Conservation (phyloP, 2,113 vertebrate genomes). For the Cynoglossus semilaevis region DNA sequence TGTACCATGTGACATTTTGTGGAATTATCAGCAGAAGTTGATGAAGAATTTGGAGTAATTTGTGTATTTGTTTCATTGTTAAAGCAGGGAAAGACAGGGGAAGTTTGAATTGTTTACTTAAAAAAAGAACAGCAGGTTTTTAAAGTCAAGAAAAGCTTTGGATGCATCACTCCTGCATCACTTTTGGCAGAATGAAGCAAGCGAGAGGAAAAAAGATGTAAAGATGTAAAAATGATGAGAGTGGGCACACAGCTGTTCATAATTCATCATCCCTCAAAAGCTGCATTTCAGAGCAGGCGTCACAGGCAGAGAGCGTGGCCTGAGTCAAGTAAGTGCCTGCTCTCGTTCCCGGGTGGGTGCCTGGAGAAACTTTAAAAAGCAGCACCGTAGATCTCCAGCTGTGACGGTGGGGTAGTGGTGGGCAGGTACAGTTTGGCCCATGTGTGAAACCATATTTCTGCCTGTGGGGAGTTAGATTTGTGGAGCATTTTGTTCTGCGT, state of each 20-base stretch:
- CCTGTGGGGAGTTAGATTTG: constrained; percentile 1
- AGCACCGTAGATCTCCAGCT: constrained; percentile 13
- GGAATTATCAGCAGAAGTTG: no score
- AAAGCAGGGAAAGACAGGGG: no score
- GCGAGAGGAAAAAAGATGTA: constrained; percentile 50
- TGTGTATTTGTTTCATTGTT: no score
- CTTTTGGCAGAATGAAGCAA: constrained; percentile 35
- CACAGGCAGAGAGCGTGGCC: constrained; percentile 34
- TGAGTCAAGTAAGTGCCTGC: constrained; percentile 27
- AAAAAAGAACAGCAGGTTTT: no score
- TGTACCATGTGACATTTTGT: no score
- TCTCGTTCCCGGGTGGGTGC: constrained; percentile 19
- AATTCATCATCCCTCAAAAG: constrained; percentile 64
- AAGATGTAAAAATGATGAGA: constrained; percentile 61
- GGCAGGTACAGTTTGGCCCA: constrained; percentile 4
- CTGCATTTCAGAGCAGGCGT: constrained; percentile 47
- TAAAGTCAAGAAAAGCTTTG: constrained; percentile 1
- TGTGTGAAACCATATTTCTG: background rate
- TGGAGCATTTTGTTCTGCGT: background rate
- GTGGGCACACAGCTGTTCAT: constrained; percentile 54
- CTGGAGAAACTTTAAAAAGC: constrained; percentile 25
- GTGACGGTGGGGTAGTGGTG: background rate
- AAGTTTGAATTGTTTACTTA: no score
- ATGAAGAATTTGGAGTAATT: no score
- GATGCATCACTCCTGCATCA: constrained; percentile 13